These are phyloP conservation scores for Anarsia innoxiella DNA, from an alignment of 2,888 invertebrate genomes.

Conservation along the genomic window DNA sequence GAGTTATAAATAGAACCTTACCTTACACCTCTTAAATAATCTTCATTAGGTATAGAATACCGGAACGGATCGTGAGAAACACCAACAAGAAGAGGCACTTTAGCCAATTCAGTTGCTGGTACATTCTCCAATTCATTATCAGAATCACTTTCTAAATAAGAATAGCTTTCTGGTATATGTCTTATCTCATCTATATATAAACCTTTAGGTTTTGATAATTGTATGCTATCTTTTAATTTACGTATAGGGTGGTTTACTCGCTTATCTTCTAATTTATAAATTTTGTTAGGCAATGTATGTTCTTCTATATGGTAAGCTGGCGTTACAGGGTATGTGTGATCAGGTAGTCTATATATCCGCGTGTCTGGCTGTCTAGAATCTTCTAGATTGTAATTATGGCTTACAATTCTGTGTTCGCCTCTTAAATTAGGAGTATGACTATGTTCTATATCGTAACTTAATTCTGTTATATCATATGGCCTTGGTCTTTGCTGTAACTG, in stretches of 20 bases:
- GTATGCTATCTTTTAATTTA: not conserved
- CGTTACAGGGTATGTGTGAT: not conserved
- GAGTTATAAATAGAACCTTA: conserved; percentile 23
- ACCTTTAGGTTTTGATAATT: not conserved
- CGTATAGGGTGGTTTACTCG: not conserved
- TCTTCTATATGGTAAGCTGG: not conserved
- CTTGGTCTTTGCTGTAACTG: conserved; percentile 37
- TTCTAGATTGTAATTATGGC: not conserved
- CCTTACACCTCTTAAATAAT: conserved; percentile 57
- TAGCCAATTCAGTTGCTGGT: conserved; percentile 3
- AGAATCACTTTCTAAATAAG: conserved; percentile 25
- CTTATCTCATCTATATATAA: not conserved
- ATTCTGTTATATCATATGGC: conserved; percentile 33
- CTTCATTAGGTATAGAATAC: conserved; percentile 53
- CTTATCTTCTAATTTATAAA: too few species aligned
- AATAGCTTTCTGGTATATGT: conserved; percentile 19
- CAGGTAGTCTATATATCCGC: not conserved
- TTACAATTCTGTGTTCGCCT: not conserved
- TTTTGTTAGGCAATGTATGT: too few species aligned
- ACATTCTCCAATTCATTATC: conserved; percentile 35
- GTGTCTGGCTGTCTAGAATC: not conserved
- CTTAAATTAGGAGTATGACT: not conserved
- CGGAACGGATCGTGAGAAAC: conserved; percentile 60
- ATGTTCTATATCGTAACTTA: conserved; percentile 14
- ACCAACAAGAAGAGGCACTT: conserved; percentile 45